These are phyloP conservation scores for Campoletis sonorensis DNA, from an alignment of 1,140 invertebrate genomes.

Conservation along the genomic window DNA sequence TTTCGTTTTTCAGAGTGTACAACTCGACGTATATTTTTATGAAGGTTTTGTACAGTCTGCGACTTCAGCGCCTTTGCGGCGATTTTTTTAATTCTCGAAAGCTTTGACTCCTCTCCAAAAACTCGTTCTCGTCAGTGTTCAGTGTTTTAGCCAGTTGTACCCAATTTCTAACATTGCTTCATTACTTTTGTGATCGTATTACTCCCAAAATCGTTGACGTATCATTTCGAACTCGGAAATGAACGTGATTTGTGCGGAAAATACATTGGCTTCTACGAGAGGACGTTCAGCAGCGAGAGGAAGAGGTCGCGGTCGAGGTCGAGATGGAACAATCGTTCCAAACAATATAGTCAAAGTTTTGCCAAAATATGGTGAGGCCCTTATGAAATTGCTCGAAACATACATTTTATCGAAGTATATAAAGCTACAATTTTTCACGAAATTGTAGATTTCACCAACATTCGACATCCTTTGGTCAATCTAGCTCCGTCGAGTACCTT, in stretches of 20 bases:
- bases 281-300: conserved; percentile 18
- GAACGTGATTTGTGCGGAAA: conserved; percentile 52
- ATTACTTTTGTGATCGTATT: background rate
- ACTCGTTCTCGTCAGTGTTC: too few species aligned
- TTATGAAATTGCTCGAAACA: background rate
- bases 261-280: conserved; percentile 33
- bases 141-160: background rate
- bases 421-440: background rate
- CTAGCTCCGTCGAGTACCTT: conserved; percentile 5
- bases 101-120: background rate
- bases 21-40: too few species aligned
- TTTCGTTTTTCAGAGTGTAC: background rate
- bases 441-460: background rate
- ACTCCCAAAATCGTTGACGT: background rate
- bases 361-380: conserved; percentile 52
- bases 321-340: conserved; percentile 5
- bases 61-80: background rate
- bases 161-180: background rate
- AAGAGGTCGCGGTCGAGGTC: conserved; percentile 32
- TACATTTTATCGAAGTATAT: background rate
- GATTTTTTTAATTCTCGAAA: background rate
- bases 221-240: conserved; percentile 38
- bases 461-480: conserved; percentile 38
- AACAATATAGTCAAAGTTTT: conserved; percentile 39
- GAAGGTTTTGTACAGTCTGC: background rate